These are phyloP conservation scores for Masticophis lateralis DNA, from an alignment of 2,797 vertebrate species.

Conservation along the genomic window DNA sequence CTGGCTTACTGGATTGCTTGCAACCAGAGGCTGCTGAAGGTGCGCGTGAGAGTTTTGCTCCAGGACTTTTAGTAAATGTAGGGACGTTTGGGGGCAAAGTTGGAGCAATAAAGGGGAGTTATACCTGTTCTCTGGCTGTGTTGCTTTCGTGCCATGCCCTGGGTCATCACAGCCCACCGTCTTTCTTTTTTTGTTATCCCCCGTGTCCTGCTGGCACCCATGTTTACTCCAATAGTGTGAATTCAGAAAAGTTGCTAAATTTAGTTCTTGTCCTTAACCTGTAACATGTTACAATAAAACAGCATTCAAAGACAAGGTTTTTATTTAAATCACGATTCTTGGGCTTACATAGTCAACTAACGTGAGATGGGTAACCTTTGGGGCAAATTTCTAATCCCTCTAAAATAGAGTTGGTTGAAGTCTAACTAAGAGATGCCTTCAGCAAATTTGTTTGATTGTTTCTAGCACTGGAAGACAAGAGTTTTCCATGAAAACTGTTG, in stretches of 20 bases:
- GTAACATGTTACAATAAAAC: neutral
- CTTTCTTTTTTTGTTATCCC: neutral
- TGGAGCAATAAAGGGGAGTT: too few species aligned
- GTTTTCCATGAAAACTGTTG: neutral
- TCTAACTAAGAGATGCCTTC: neutral
- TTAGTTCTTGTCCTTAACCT: neutral
- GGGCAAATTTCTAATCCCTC: neutral
- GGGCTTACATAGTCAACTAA: neutral
- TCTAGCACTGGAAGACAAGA: neutral
- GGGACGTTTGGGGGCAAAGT: too few species aligned
- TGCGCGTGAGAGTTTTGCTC: too few species aligned
- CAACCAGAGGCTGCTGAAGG: too few species aligned
- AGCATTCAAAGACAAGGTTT: neutral
- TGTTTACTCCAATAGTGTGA: conserved; percentile 48
- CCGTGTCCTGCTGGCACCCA: neutral
- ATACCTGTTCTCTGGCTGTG: too few species aligned
- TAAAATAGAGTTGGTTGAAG: neutral
- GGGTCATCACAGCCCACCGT: too few species aligned
- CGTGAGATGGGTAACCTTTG: neutral
- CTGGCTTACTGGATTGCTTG: too few species aligned
- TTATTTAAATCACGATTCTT: neutral
- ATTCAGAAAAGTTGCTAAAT: neutral
- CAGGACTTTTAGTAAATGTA: too few species aligned
- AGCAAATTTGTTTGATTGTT: neutral
- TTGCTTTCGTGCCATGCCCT: too few species aligned